Evolutionary conservation across 2,113 vertebrate species (phyloP), one percentile per base, ranked within the genome.

Genomic region (Pelecanus crispus): DNA sequence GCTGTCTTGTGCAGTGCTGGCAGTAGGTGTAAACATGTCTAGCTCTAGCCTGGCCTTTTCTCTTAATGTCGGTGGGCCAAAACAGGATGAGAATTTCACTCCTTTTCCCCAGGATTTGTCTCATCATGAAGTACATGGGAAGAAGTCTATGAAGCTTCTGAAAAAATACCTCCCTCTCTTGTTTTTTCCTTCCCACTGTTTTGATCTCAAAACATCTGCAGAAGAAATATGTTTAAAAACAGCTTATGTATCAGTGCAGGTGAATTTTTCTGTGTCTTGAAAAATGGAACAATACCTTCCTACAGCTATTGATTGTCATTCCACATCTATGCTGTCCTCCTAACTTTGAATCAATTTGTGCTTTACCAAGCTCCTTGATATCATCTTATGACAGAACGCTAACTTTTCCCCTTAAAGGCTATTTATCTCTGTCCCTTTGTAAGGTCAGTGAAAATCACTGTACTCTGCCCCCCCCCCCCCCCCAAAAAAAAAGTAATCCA

Each of bases 261-360:
- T 81, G 80, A 79, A 66, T 82, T 88, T 95, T 91, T 91, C 65
- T 77, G 79, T 86, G 83, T 84, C 74, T 92, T 95, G 95, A 95
- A 95, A 97, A 96, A 94, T 83, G 70, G 42, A 94, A 92, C 52
- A 94, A 86, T 93, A 71, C 50, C 79, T 95, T 96, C 63, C 86
- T 79, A 59, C 67, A 93, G 83, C 73, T 91, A 95, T 95, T 81
- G 82, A 84, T 90, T 81, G 84, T 94, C 86, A 95, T 94, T 88
- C 80, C 56, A 77, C 78, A 91, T 86, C 87, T 88, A 55, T 72
- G 81, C 89, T 94, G 34, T 91, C 81, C 81, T 96, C 95, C 94
- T 96, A 95, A 91, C 81, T 95, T 96, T 75, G 82, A 88, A 97
- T 95, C 94, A 95, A 90, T 96, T 94, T 91, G 81, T 90, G 61